Percentiles rank a stretch among this genome's conserved stretches.
These are phyloP conservation scores for Colaptes auratus DNA, from an alignment of 2,113 vertebrate species.

Conservation along the genomic window DNA sequence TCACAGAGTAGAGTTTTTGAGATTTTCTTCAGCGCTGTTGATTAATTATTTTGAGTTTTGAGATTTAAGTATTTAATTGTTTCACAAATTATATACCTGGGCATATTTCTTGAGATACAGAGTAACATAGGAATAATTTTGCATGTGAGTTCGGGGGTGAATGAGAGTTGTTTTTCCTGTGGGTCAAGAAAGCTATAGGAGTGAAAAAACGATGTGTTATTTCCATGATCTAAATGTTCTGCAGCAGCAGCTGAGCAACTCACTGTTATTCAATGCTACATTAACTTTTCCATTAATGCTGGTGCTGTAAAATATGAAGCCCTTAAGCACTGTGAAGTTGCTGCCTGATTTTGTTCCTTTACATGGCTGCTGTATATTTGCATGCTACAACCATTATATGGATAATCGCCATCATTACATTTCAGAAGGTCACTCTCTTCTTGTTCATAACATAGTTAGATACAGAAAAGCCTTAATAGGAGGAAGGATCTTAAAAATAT, in stretches of 20 bases:
- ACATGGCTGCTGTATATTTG: conserved; percentile 43
- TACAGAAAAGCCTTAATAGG: neutral
- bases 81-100: neutral
- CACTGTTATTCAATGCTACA: conserved; percentile 90
- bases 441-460: conserved; percentile 4
- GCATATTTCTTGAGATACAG: neutral
- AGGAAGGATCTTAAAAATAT: conserved; percentile 1
- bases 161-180: neutral
- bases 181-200: conserved; percentile 30
- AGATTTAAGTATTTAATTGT: neutral
- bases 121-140: neutral
- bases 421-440: conserved; percentile 54
- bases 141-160: neutral
- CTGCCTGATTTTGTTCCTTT: conserved; percentile 65
- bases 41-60: neutral
- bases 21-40: neutral
- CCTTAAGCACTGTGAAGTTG: conserved; percentile 76
- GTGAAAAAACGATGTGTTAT: conserved; percentile 84
- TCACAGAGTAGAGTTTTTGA: neutral
- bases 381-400: conserved; percentile 26
- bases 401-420: conserved; percentile 35
- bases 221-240: conserved; percentile 79
- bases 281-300: conserved; percentile 93
- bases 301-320: conserved; percentile 85
- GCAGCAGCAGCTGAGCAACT: conserved; percentile 82